Evolutionary conservation across 2,113 vertebrate genomes (phyloP).

Genomic region (Lates calcarifer): DNA sequence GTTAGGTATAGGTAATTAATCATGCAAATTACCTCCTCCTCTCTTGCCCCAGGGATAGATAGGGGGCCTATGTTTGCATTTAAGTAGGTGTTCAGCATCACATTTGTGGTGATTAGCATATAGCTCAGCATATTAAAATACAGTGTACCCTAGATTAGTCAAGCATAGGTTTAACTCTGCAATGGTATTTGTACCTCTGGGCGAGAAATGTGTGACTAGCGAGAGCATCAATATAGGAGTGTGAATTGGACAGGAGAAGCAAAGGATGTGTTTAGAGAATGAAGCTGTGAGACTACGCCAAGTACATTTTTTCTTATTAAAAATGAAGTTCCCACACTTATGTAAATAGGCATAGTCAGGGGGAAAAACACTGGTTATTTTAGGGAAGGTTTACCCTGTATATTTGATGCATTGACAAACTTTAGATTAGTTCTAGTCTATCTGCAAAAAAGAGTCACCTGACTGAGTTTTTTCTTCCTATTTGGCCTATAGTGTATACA

Average conservation of each 20-base stretch:
- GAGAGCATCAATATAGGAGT: background rate
- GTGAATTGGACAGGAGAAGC: background rate
- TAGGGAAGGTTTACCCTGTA: background rate
- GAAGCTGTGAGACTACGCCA: background rate
- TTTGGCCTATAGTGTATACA: background rate
- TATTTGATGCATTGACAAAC: background rate
- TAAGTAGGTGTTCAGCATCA: constrained; percentile 70
- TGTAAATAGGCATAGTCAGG: background rate
- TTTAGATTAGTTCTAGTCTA: background rate
- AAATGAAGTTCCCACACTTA: background rate
- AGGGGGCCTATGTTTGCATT: constrained; percentile 75
- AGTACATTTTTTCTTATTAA: background rate
- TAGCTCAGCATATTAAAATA: constrained; percentile 58
- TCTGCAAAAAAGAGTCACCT: background rate
- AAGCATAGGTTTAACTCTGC: constrained; percentile 44
- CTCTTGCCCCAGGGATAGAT: constrained; percentile 69
- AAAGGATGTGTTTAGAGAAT: background rate
- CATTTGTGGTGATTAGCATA: constrained; percentile 67
- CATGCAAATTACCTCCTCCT: constrained; percentile 79
- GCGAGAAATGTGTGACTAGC: constrained; percentile 9
- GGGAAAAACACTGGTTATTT: too few species aligned
- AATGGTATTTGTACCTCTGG: constrained; percentile 12
- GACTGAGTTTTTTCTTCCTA: too few species aligned
- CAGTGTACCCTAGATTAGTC: constrained; percentile 41
- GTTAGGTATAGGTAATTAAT: constrained; percentile 81